Conservation (phyloP, 2,113 vertebrate species). For the Pelusios castaneus region DNA sequence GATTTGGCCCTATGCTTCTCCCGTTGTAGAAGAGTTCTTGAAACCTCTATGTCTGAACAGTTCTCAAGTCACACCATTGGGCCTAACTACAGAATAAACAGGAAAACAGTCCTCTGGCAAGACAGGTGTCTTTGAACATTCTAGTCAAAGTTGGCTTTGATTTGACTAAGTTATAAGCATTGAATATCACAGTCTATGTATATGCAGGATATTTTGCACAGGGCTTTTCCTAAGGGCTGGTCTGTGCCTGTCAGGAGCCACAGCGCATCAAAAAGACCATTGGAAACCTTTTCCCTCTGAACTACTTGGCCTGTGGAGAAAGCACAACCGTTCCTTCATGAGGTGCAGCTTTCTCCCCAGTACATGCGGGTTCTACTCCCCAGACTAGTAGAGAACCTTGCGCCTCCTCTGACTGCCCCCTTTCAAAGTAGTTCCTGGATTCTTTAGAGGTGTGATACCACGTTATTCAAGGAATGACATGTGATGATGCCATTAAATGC, state of each 20-base stretch:
- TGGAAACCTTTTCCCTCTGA: not conserved
- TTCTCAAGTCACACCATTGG: not conserved
- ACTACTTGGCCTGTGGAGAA: not conserved
- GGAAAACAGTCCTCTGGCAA: not conserved
- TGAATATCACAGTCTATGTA: not conserved
- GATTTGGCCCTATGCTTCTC: not conserved
- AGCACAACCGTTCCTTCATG: not conserved
- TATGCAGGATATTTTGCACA: fast-evolving
- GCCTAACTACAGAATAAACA: too few species aligned
- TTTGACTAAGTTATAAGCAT: not conserved
- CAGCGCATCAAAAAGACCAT: fast-evolving
- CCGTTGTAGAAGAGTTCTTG: not conserved
- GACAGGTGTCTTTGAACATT: not conserved
- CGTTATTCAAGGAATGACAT: not conserved
- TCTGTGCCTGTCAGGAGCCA: not conserved
- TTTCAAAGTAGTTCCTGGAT: not conserved
- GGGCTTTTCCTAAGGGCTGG: not conserved
- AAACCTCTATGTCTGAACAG: not conserved
- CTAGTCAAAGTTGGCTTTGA: not conserved
- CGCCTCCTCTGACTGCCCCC: not conserved
- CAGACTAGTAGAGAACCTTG: not conserved
- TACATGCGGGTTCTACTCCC: not conserved
- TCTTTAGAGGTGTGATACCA: not conserved
- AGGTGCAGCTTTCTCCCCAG: not conserved
- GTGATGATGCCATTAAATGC: not conserved